Conservation (phyloP, 1,140 invertebrate genomes). For the Diabrotica undecimpunctata region DNA sequence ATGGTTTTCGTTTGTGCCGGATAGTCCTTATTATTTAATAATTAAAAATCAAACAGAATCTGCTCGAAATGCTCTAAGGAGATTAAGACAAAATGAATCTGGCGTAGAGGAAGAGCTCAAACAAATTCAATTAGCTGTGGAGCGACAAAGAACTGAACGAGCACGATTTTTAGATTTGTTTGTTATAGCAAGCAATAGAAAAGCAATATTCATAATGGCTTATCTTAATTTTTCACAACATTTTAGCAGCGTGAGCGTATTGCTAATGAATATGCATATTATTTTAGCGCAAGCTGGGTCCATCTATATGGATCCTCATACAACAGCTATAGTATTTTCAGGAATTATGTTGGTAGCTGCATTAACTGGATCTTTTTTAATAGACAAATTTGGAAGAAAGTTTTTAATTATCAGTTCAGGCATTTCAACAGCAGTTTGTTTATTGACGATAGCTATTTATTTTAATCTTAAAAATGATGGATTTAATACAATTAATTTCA, state of each 20-base stretch:
- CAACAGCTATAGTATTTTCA: slow-evolving; percentile 38
- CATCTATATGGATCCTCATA: slow-evolving; percentile 25
- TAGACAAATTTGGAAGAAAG: slow-evolving; percentile 39
- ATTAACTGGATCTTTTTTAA: slow-evolving; percentile 24
- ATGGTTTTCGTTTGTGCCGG: slow-evolving; percentile 26
- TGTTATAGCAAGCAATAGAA: slow-evolving; percentile 35
- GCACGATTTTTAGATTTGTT: slow-evolving; percentile 32
- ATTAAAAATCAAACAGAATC: slow-evolving; percentile 41
- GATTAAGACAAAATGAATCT: slow-evolving; percentile 21
- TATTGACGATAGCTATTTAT: slow-evolving; percentile 35
- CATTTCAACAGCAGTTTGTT: slow-evolving; percentile 28
- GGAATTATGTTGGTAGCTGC: slow-evolving; percentile 33
- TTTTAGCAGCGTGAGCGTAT: slow-evolving; percentile 46
- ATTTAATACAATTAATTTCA: slow-evolving; percentile 18
- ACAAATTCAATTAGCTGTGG: slow-evolving; percentile 41
- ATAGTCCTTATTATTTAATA: slow-evolving; percentile 32
- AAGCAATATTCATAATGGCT: slow-evolving; percentile 40
- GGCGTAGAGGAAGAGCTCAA: slow-evolving; percentile 50
- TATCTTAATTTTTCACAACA: slow-evolving; percentile 55
- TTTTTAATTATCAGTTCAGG: slow-evolving; percentile 33
- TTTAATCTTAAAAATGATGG: slow-evolving; percentile 34
- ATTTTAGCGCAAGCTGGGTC: slow-evolving; percentile 35
- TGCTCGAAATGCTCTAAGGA: slow-evolving; percentile 50
- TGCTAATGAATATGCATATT: slow-evolving; percentile 33
- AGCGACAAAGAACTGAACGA: slow-evolving; percentile 32